Evolutionary conservation across 2,113 vertebrate species (phyloP).

Genomic region (Ochotona curzoniae): DNA sequence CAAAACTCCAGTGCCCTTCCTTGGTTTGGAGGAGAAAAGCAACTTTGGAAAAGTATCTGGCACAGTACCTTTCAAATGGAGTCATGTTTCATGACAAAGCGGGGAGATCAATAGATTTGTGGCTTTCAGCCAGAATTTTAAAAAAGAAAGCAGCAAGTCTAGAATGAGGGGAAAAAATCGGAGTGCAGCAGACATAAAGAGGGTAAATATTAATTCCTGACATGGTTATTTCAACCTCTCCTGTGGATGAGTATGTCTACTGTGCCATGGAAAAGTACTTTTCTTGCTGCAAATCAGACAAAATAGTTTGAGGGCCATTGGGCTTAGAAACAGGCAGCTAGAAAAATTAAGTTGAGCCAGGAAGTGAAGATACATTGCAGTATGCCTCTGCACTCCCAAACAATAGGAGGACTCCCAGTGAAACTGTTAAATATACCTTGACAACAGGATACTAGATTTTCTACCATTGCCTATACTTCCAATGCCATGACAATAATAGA

Average conservation of each 20-base stretch:
- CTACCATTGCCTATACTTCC: too few relatives aligned
- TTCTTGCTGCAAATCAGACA: background rate
- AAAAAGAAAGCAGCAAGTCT: background rate
- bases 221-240: background rate
- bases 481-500: too few relatives aligned
- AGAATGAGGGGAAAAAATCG: background rate
- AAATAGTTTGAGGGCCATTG: background rate
- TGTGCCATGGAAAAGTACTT: background rate
- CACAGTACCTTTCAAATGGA: conserved; percentile 1
- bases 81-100: conserved; percentile 7
- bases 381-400: too few relatives aligned
- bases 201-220: background rate
- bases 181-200: background rate
- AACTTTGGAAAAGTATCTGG: background rate
- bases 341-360: background rate
- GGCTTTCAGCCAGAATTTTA: conserved; percentile 27
- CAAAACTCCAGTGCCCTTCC: background rate
- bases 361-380: too few relatives aligned
- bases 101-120: conserved; percentile 40
- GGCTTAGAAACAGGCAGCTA: background rate
- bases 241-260: background rate
- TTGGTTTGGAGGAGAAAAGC: conserved; percentile 37
- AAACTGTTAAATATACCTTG: too few relatives aligned
- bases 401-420: too few relatives aligned
- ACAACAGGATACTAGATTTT: too few relatives aligned